Percentiles rank a stretch among this genome's conserved stretches.
Conservation (phyloP, 53 echinoderm and acorn worm genomes). For the Paracentrotus lividus region DNA sequence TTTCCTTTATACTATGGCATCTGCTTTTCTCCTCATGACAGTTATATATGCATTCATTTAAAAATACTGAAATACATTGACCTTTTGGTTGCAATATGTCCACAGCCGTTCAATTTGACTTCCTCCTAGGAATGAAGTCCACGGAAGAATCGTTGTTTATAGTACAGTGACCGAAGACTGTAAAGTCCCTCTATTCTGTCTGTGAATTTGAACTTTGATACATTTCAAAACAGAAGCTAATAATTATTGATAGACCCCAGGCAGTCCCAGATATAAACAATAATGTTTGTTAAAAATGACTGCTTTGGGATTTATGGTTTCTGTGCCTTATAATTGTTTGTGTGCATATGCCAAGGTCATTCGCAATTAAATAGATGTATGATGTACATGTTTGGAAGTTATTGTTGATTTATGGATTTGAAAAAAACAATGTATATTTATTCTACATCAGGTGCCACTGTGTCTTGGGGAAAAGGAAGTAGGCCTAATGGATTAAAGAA, state of each 20-base stretch:
- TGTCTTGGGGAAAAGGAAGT: neutral
- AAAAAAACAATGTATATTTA: neutral
- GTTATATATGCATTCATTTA: neutral
- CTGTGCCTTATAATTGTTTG: neutral
- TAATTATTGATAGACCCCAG: neutral
- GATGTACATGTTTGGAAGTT: neutral
- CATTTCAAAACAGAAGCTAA: conserved; percentile 6
- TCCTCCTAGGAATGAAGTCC: neutral
- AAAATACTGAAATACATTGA: neutral
- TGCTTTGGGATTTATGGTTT: neutral
- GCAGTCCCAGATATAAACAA: neutral
- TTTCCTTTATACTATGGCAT: no score
- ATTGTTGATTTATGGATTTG: neutral
- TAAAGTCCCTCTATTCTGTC: neutral
- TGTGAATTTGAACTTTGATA: neutral
- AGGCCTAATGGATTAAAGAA: neutral
- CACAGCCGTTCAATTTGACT: conserved; percentile 6
- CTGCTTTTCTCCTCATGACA: neutral
- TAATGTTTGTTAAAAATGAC: conserved; percentile 20
- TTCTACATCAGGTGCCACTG: neutral
- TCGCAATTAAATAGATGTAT: neutral
- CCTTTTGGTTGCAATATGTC: conserved; percentile 18
- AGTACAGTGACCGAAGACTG: conserved; percentile 30
- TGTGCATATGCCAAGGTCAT: conserved; percentile 13
- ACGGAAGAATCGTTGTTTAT: neutral